Base-by-base conservation (phyloP, 2,888 invertebrate species). In the Ctena decussata region DNA sequence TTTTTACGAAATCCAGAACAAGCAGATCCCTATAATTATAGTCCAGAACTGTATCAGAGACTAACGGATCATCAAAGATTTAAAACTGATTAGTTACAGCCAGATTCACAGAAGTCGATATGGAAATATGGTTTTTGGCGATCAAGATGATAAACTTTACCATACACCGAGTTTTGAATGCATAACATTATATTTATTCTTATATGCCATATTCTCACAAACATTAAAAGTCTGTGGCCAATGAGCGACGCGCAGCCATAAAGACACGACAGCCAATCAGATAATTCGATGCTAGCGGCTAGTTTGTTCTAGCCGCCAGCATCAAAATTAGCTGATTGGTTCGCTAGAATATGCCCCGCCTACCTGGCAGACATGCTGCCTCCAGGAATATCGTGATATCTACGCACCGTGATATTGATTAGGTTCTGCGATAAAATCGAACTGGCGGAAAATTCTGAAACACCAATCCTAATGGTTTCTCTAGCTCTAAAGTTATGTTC, bases 41-140 rank as follows among this genome's bases (percentile, higher is more conserved):
- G 65, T 65, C 65, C 65, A 65, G 65, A 65, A 65, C 65, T 2
- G 65, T 65, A 65, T 65, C 65, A 35, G 65, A 65, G 65, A 11
- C 65, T 65, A 80, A 57, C 80, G 53, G 88, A 84, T 88, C 88
- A 81, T 77, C 75, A 69, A 82, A 84, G 85, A 85, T 85, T 88
- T 85, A 88, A 86, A 84, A 77, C 84, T 86, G 88, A 88, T 86
- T 84, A 88, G 77, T 73, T 77, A 71, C 72, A 49, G 49, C 74
- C 84, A 80, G 83, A 83, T 85, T 77, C 80, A 70, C 84, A 82
- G 81, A 8, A 32, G 65, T 65, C 65, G 65, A 65, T 65, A 65
- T 65, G 65, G 65, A 65, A 65, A 65, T 65, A 65, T 65, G 65
- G 65, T 65, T 57, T 65, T 65, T 35, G 35, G 32, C 35, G 65